phyloP scores from a whole-genome alignment of 2,888 invertebrate species.

The Phaonia tiefii region DNA sequence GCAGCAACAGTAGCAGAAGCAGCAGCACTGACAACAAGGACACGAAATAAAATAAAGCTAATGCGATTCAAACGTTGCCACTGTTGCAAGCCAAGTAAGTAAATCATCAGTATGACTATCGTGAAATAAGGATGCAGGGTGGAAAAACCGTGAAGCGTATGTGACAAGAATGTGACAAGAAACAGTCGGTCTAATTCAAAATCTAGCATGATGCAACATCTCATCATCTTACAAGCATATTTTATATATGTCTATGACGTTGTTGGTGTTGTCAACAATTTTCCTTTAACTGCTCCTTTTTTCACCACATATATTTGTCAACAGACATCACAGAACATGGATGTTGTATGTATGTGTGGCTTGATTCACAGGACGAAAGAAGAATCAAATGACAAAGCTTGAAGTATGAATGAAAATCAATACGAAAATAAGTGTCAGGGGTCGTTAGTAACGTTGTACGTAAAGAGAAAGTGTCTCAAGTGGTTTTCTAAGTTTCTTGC shows the following conservation, averaged over 20 bases:
- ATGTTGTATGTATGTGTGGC: too few relatives aligned
- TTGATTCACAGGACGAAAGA: too few relatives aligned
- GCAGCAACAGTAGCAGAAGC: too few relatives aligned
- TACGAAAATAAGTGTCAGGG: conserved; percentile 66
- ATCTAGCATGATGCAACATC: conserved; percentile 9
- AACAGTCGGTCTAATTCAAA: not conserved
- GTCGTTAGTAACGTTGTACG: conserved; percentile 71
- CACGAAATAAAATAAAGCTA: not conserved
- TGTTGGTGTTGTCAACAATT: not conserved
- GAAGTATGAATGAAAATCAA: conserved; percentile 54
- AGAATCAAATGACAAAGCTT: too few relatives aligned
- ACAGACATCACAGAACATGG: too few relatives aligned
- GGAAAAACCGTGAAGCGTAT: not conserved
- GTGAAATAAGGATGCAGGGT: not conserved
- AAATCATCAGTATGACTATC: not conserved
- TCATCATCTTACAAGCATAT: not conserved
- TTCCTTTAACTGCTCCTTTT: not conserved
- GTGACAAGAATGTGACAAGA: not conserved
- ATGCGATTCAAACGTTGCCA: conserved; percentile 17
- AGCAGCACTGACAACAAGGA: not conserved
- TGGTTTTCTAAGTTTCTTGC: conserved; percentile 67
- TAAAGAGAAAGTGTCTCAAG: conserved; percentile 75
- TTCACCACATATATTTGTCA: too few relatives aligned
- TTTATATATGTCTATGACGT: too few relatives aligned
- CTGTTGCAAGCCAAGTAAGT: not conserved